phyloP scores from a whole-genome alignment of 1,140 invertebrate genomes.

The Drosophila rufa region DNA sequence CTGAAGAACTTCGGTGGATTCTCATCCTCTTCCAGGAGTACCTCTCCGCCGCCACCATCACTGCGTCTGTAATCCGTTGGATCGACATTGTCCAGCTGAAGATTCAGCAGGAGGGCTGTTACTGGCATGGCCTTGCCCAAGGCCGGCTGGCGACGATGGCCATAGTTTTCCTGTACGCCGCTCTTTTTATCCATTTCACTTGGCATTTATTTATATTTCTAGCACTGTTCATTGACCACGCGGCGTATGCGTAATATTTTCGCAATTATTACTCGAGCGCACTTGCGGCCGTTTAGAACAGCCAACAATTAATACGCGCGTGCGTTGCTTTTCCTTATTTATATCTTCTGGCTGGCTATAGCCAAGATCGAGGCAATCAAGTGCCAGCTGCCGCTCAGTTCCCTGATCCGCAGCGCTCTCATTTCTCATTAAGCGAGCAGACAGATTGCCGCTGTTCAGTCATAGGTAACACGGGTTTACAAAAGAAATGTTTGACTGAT shows the following conservation, averaged over 20 bases:
- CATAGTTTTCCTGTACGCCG: slow-evolving; percentile 51
- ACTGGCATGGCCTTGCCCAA: slow-evolving; percentile 83
- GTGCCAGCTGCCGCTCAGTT: slow-evolving; percentile 62
- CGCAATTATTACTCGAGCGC: slow-evolving; percentile 15
- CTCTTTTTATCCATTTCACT: slow-evolving; percentile 57
- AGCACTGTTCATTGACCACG: slow-evolving; percentile 28
- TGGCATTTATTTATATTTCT: slow-evolving; percentile 3
- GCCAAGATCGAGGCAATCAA: slow-evolving; percentile 79
- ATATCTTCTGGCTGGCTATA: slow-evolving; percentile 74
- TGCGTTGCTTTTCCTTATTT: slow-evolving; percentile 82
- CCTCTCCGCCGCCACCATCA: neutral
- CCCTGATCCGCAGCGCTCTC: slow-evolving; percentile 33
- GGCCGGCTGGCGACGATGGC: slow-evolving; percentile 75
- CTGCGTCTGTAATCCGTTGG: slow-evolving; percentile 31
- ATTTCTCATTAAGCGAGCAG: slow-evolving; percentile 58
- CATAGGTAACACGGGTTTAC: slow-evolving; percentile 34
- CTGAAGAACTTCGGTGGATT: slow-evolving; percentile 66
- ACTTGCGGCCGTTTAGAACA: slow-evolving; percentile 70
- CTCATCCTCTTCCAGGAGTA: slow-evolving; percentile 53
- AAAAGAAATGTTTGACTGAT: neutral
- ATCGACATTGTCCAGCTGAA: slow-evolving; percentile 28
- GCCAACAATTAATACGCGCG: slow-evolving; percentile 77
- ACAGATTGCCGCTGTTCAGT: slow-evolving; percentile 49
- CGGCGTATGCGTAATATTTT: slow-evolving; percentile 29
- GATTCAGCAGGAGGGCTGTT: slow-evolving; percentile 71